These are phyloP conservation scores for Thaumetopoea pityocampa DNA, from an alignment of 1,140 invertebrate genomes.

Conservation along the genomic window DNA sequence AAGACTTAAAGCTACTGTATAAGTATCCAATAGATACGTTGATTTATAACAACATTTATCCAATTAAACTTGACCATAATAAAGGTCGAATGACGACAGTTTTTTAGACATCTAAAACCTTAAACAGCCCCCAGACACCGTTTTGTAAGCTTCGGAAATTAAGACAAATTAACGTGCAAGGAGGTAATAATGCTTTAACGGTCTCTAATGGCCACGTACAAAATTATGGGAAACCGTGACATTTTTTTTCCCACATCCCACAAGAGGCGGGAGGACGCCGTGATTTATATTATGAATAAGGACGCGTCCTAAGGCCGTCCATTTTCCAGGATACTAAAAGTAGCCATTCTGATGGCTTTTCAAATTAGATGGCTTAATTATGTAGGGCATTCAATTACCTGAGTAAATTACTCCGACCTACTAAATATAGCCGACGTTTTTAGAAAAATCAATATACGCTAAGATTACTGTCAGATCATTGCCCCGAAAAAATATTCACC, in stretches of 20 bases:
- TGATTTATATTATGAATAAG: slow-evolving; percentile 76
- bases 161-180: slow-evolving; percentile 64
- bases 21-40: too few species aligned
- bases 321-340: slow-evolving; percentile 59
- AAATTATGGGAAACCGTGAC: slow-evolving; percentile 71
- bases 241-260: slow-evolving; percentile 65
- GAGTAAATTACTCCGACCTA: neutral
- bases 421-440: neutral
- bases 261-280: slow-evolving; percentile 40
- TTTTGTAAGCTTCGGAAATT: slow-evolving; percentile 55
- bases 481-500: neutral
- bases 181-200: slow-evolving; percentile 59
- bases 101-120: slow-evolving; percentile 12
- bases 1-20: too few species aligned
- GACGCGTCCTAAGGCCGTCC: slow-evolving; percentile 45
- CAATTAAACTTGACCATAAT: neutral
- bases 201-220: slow-evolving; percentile 54
- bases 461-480: neutral
- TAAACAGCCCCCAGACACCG: slow-evolving; percentile 24
- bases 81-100: slow-evolving; percentile 5
- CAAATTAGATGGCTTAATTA: slow-evolving; percentile 23
- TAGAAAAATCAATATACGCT: neutral
- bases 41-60: neutral
- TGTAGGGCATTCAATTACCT: slow-evolving; percentile 1
- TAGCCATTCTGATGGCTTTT: slow-evolving; percentile 55